phyloP scores from a whole-genome alignment of 2,888 invertebrate species.

The Calliscelio sp. region DNA sequence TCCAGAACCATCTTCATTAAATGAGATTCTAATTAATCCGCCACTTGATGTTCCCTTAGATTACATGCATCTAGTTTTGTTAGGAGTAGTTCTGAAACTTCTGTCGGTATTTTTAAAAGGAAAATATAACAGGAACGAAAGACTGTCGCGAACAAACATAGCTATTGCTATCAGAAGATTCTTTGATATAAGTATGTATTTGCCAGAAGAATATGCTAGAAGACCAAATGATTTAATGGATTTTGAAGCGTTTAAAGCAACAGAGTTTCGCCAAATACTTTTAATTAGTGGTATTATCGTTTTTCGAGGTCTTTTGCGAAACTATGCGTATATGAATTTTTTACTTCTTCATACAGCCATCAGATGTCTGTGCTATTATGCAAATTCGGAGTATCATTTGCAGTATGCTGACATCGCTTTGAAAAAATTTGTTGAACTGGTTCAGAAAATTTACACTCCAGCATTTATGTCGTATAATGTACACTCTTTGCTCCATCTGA shows the following conservation, averaged over 20 bases:
- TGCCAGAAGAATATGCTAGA: conserved; percentile 41
- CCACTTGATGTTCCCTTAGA: conserved; percentile 12
- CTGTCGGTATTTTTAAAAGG: conserved; percentile 23
- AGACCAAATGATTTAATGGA: conserved; percentile 2
- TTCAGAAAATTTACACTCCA: conserved; percentile 15
- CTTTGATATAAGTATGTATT: background rate
- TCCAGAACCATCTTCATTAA: conserved; percentile 5
- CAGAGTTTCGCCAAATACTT: conserved; percentile 40
- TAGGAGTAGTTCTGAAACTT: conserved; percentile 21
- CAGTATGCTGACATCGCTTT: conserved; percentile 33
- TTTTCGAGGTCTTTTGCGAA: conserved; percentile 15
- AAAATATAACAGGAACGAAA: conserved; percentile 17
- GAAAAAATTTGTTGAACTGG: conserved; percentile 30
- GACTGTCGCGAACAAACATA: too few relatives aligned
- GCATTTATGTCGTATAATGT: conserved; percentile 62
- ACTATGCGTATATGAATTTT: conserved; percentile 13
- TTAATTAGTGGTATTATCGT: conserved; percentile 25
- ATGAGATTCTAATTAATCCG: background rate
- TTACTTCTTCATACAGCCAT: conserved; percentile 34
- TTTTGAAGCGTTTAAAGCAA: conserved; percentile 47
- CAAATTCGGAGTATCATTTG: conserved; percentile 13
- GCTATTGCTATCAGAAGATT: background rate
- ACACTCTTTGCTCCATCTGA: conserved; percentile 61
- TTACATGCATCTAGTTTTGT: conserved; percentile 15
- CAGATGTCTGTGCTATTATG: conserved; percentile 28